Evolutionary conservation across 1,140 invertebrate genomes (phyloP).

Genomic region (Daktulosphaira vitifoliae): DNA sequence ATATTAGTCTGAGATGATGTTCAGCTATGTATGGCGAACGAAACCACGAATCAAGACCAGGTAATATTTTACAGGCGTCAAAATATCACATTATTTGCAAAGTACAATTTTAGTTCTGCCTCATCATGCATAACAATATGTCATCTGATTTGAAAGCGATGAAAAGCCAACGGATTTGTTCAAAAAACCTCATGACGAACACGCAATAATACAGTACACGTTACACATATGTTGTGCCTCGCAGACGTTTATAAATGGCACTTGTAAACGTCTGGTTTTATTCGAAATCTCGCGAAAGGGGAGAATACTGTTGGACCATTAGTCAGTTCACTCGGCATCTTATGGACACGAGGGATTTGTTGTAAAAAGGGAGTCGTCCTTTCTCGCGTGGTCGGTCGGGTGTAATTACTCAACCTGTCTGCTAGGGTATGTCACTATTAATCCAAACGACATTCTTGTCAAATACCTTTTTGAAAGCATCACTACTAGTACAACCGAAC

Average conservation of each 20-base stretch:
- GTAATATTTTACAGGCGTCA: constrained; percentile 25
- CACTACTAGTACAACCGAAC: background rate
- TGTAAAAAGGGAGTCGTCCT: constrained; percentile 1
- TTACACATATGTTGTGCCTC: background rate
- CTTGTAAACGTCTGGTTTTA: constrained; percentile 20
- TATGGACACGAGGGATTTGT: constrained; percentile 19
- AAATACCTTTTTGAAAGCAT: constrained; percentile 19
- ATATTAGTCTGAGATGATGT: background rate
- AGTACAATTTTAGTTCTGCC: background rate
- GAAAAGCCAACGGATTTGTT: background rate
- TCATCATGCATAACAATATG: background rate
- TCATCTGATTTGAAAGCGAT: background rate
- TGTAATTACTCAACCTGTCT: constrained; percentile 29
- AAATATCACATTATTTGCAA: background rate
- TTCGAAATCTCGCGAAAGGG: background rate
- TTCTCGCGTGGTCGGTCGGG: background rate
- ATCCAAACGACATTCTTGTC: constrained; percentile 28
- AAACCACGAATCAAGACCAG: background rate
- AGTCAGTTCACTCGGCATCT: background rate
- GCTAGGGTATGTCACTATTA: constrained; percentile 25
- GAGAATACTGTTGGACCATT: background rate
- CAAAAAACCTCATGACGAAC: constrained; percentile 10
- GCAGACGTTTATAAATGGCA: constrained; percentile 21
- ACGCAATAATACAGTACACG: background rate
- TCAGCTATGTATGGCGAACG: background rate